Evolutionary conservation across 2,888 invertebrate genomes (phyloP), one percentile per base, ranked within the genome.

Genomic region (Cerceris ruficornis): DNA sequence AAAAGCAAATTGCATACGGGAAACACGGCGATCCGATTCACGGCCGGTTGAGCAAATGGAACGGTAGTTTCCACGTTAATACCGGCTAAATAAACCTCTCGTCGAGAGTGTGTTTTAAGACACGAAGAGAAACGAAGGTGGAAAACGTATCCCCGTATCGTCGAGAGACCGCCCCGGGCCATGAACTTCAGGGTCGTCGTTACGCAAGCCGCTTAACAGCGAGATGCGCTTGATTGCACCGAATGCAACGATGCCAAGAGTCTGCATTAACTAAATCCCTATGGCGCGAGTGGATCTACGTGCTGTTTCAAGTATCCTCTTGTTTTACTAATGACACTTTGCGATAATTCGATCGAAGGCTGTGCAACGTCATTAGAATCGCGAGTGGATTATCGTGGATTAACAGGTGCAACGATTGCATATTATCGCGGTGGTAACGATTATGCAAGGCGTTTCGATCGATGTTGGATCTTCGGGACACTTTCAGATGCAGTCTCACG

Each of bases 101-200:
- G 54, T 50, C 8, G 13, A 17, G 15, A n/a, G 17, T 42, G 62
- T 77, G 75, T 82, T 75, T 13, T 59, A 69, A 71, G 13, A 9
- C 57, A 14, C 52, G 42, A 62, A 52, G 13, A 17, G 28, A 58
- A 64, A 73, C 46, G 15, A 50, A 64, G 57, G 50, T 43, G 14
- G 54, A 59, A 59, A 80, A 74, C 55, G 66, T 72, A 60, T 61
- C 66, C 42, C 28, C 50, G 2, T 11, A 2, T 9, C 43, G 13
- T 43, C 13, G 39, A 28, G 17, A 59, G 28, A 7, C 15, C 42
- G 14, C 46, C 28, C 59, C 17, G 55, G 67, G 11, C 67, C 74
- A 49, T 81, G 71, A 81, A 83, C 65, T 69, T 82, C 68, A 54
- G 67, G 69, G 73, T 77, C 57, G 67, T 41, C 39, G 15, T 75